These are phyloP conservation scores for Onchidella celtica DNA, from an alignment of 2,888 invertebrate genomes.

Conservation along the genomic window DNA sequence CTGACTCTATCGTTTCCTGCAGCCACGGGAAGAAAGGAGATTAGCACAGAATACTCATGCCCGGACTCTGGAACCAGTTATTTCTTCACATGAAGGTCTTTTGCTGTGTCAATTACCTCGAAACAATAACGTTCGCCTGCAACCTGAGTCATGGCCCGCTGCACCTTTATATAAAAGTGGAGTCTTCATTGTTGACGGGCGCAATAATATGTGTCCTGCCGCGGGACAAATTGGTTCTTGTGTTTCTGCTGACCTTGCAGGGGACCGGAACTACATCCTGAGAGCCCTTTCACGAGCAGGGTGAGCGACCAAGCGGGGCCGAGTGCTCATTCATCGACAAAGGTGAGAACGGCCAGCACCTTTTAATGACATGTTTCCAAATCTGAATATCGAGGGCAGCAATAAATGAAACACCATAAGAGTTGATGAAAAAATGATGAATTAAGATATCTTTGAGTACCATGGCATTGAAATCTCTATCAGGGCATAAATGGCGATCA, in stretches of 20 bases:
- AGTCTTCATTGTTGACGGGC: background rate
- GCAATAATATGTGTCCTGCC: background rate
- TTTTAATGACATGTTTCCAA: background rate
- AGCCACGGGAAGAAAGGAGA: background rate
- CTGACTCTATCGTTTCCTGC: background rate
- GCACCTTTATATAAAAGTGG: background rate
- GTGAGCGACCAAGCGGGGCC: constrained; percentile 24
- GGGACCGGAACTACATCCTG: constrained; percentile 35
- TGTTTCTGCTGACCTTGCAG: constrained; percentile 34
- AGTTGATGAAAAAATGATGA: too few species aligned
- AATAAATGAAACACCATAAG: too few species aligned
- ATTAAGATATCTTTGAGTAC: too few species aligned
- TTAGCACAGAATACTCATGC: background rate
- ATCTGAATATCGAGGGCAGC: too few species aligned
- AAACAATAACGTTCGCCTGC: constrained; percentile 10
- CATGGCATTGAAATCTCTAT: too few species aligned
- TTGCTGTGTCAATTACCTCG: constrained; percentile 34
- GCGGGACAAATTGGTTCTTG: constrained; percentile 23
- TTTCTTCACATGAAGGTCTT: constrained; percentile 20
- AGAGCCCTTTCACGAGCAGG: constrained; percentile 22
- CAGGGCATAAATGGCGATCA: too few species aligned
- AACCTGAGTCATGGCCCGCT: background rate
- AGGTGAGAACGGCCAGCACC: background rate
- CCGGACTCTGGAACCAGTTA: background rate
- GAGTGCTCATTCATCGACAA: constrained; percentile 16